Base-by-base conservation (phyloP, 2,113 vertebrate genomes). In the Callithrix jacchus region DNA sequence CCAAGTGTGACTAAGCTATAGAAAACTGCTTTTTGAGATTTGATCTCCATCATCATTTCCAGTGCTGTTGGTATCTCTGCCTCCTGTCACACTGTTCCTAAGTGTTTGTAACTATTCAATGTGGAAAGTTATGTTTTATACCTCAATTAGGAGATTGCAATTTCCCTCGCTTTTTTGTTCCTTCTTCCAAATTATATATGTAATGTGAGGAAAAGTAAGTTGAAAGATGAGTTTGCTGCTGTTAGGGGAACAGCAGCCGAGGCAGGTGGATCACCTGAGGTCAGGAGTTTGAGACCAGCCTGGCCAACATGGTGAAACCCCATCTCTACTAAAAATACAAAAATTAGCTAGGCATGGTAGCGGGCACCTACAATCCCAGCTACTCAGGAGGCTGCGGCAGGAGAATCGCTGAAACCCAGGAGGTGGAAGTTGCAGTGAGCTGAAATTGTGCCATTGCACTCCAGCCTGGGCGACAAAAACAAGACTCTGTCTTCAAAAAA, bases 111-210 rank as follows among this genome's bases (percentile, higher is more conserved):
- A 76, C 49, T 92, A 7, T 82, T 95, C 74, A 89, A 20, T 47
- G 18, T 94, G 27, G 25, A 84, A 8, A 87, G 25, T 2, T 84
- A 58, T 21, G 20, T 92, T 87, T 95, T 81, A 73, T 32, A 27
- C 80, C 58, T 91, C 74, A 84, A 2, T 80, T 90, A 74, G 35
- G 2, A 54, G 10, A 80, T 83, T 87, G 3, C 45, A 90, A 9
- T 93, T 97, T 91, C 35, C 64, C 40, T 81, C 56, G 21, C 23
- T 68, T 64, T 94, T 90, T 76, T 91, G 49, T 93, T 93, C 27
- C 16, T 66, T 89, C 64, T 90, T 64, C 27, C 35, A 40, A 77
- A 30, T 89, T 87, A 40, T 18, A 35, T 20, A 3, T 94, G 25
- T 76, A 81, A 82, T 82, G 90, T 77, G 37, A 49, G 77, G 88